Conservation (phyloP, 1,140 invertebrate species). For the Cardiocondyla obscurior region DNA sequence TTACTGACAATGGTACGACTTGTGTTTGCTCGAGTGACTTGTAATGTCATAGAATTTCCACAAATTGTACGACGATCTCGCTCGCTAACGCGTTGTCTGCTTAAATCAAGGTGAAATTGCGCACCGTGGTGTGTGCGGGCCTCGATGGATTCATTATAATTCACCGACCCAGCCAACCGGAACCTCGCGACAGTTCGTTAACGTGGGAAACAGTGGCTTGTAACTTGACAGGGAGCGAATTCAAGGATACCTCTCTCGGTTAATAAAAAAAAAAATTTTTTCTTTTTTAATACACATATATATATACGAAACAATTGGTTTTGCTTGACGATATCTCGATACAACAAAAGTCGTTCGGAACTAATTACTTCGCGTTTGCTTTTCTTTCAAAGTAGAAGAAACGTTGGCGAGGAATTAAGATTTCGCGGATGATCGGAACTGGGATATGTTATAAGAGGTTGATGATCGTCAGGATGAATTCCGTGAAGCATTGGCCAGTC, state of each 20-base stretch:
- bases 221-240: neutral
- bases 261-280: too few relatives aligned
- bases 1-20: neutral
- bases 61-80: neutral
- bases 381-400: neutral
- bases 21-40: neutral
- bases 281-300: too few relatives aligned
- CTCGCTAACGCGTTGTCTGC: neutral
- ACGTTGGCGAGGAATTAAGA: neutral
- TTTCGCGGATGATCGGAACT: neutral
- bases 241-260: neutral
- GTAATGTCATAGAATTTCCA: neutral
- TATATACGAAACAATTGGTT: neutral
- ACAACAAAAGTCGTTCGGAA: too few relatives aligned
- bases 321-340: too few relatives aligned
- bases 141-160: slow-evolving; percentile 57
- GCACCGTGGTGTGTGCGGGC: neutral
- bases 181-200: slow-evolving; percentile 53
- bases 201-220: slow-evolving; percentile 48
- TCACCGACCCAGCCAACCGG: slow-evolving; percentile 35
- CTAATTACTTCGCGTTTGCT: too few relatives aligned
- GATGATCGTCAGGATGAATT: slow-evolving; percentile 40
- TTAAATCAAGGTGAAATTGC: slow-evolving; percentile 13
- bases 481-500: slow-evolving; percentile 30
- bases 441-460: neutral